Evolutionary conservation across 1,140 invertebrate genomes (phyloP).

Genomic region (Pentalonia nigronervosa): DNA sequence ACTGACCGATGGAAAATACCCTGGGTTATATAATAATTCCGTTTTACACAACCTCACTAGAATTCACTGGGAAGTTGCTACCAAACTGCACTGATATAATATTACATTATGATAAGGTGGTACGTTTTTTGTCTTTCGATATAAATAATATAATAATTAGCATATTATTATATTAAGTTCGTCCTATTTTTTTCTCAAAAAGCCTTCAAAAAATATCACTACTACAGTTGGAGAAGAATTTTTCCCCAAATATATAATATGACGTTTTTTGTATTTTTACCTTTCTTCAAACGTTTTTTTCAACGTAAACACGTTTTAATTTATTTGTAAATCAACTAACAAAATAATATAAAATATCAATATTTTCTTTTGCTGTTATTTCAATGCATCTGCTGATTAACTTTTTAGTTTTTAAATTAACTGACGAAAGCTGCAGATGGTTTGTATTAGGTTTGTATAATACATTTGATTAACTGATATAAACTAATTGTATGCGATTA

Average conservation of each 20-base stretch:
- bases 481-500: not conserved
- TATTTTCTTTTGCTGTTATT: not conserved
- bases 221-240: no score
- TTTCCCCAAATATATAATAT: not conserved
- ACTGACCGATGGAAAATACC: no score
- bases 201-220: no score
- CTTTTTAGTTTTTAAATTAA: not conserved
- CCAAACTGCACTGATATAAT: no score
- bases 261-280: not conserved
- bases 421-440: not conserved
- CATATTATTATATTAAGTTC: no score
- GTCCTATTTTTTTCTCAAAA: no score
- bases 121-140: no score
- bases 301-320: not conserved
- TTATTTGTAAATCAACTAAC: not conserved
- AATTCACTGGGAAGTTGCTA: no score
- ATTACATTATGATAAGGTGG: no score
- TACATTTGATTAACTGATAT: not conserved
- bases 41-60: no score
- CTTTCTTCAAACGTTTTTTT: not conserved
- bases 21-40: no score
- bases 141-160: no score
- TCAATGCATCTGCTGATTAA: not conserved
- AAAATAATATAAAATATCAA: not conserved
- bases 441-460: not conserved